phyloP scores from a whole-genome alignment of 2,797 vertebrate species.

The Toxotes lorentzi region DNA sequence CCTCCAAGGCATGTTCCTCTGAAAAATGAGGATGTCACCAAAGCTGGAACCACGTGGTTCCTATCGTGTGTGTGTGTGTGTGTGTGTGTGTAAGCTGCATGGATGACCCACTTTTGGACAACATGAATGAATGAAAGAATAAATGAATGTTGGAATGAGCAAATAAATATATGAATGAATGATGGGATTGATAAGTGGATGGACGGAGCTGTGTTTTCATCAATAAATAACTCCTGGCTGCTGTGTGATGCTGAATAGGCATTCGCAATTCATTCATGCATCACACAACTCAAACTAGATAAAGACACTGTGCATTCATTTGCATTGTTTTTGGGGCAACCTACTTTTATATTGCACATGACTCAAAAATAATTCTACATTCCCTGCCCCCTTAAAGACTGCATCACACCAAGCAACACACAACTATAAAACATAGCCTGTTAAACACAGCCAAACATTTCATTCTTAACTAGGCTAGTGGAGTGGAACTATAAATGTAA shows the following conservation, averaged over 20 bases:
- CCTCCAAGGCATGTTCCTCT: slow-evolving; percentile 7
- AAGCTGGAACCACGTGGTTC: not conserved
- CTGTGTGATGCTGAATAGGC: not conserved
- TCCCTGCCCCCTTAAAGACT: not conserved
- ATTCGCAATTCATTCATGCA: not conserved
- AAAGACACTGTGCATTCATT: not conserved
- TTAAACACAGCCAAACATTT: no score
- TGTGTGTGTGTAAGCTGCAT: not conserved
- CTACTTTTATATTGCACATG: not conserved
- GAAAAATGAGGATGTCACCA: slow-evolving; percentile 13
- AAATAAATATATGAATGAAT: not conserved
- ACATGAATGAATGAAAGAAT: not conserved
- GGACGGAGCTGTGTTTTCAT: not conserved
- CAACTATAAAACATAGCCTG: not conserved
- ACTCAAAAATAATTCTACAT: not conserved
- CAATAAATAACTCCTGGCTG: not conserved
- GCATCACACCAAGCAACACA: not conserved
- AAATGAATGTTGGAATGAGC: not conserved
- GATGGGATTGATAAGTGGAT: not conserved
- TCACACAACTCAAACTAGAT: not conserved
- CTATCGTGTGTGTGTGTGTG: not conserved
- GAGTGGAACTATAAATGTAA: not conserved
- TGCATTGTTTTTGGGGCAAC: not conserved
- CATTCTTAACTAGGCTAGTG: not conserved
- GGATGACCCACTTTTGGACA: not conserved